Percentiles rank a stretch among this genome's conserved stretches.
Conservation (phyloP, 2,797 vertebrate species). For the Chlorospingus flavigularis region DNA sequence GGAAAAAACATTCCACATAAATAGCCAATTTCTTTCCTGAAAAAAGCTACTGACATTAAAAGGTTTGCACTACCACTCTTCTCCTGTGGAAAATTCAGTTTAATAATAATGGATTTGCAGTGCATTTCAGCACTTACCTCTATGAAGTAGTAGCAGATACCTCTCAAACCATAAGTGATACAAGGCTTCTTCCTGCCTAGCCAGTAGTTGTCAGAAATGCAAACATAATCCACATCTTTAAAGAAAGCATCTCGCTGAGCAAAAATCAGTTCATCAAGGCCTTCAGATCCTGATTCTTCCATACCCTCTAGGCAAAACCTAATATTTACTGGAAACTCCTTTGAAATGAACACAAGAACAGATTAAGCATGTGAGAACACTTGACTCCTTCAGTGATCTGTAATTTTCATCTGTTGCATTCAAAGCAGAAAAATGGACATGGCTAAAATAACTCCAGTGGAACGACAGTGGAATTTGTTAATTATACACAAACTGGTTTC, state of each 20-base stretch:
- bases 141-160: constrained; percentile 92
- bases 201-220: constrained; percentile 99
- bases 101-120: background rate
- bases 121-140: constrained; percentile 73
- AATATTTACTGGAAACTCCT: constrained; percentile 95
- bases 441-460: background rate
- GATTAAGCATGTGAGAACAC: background rate
- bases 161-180: constrained; percentile 94
- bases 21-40: background rate
- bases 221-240: constrained; percentile 92
- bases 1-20: background rate
- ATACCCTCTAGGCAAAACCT: constrained; percentile 98
- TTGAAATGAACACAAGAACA: background rate
- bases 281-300: constrained; percentile 97
- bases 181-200: constrained; percentile 96
- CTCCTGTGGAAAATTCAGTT: background rate
- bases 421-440: background rate
- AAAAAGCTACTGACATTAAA: background rate
- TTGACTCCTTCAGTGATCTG: background rate
- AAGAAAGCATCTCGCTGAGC: constrained; percentile 87
- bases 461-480: background rate
- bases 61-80: background rate
- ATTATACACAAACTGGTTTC: background rate
- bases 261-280: constrained; percentile 90
- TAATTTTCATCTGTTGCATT: background rate